Evolutionary conservation across 1,140 invertebrate species (phyloP), one percentile per base, ranked within the genome.

Genomic region (Heliconius nattereri): DNA sequence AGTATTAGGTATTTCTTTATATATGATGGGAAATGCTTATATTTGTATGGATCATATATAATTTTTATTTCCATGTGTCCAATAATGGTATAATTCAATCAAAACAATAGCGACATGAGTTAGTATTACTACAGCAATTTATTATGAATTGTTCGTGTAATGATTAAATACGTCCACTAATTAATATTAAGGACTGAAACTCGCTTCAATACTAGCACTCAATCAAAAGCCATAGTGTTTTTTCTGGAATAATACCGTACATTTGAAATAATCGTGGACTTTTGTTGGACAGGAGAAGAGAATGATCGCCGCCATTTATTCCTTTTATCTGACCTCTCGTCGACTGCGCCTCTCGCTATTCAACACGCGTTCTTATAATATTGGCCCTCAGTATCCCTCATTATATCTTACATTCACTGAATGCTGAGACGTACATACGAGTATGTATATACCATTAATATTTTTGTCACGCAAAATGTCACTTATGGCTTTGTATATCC

Each of bases 351-450:
- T 29, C 60, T 66, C 60, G 60, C 60, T 66, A 66, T 66, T 66
- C 60, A 66, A 66, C 60, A 66, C 60, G 60, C 60, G 60, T 66
- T 66, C 60, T 66, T 66, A 29, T 66, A 66, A 66, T 66, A 66
- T 66, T 29, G 26, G 60, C 60, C 60, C 60, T 66, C 60, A 66
- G 26, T 66, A 66, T 66, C 60, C 60, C 60, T 66, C 60, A 66
- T 66, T 66, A 66, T 66, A 26, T 66, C 60, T 29, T 66, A 66
- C 60, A 66, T 66, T 66, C 60, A 29, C 60, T 11, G 26, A 66
- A 66, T 29, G 60, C 60, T 29, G 60, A 29, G 60, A 29, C 6
- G 23, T 66, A 66, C 23, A 13, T 45, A 16, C 16, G 40, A 16
- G 16, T 13, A 5, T 40, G 40, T 40, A 9, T 66, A 29, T 66